phyloP scores from a whole-genome alignment of 1,140 invertebrate species.

The Drosophila pruinosa region DNA sequence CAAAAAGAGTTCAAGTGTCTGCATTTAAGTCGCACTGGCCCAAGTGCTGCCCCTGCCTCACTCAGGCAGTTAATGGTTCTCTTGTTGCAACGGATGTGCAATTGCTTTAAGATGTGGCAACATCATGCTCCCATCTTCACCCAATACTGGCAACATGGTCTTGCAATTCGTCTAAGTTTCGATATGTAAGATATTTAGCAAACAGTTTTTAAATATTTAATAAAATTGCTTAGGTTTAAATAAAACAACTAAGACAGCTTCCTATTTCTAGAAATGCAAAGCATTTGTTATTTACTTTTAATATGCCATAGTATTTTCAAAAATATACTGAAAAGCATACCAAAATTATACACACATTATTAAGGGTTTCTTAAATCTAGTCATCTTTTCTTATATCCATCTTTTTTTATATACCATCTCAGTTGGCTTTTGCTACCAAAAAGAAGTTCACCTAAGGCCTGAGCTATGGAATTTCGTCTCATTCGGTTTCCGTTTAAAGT shows the following conservation, averaged over 20 bases:
- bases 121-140: neutral
- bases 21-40: conserved; percentile 51
- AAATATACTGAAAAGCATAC: too few species aligned
- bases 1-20: conserved; percentile 78
- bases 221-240: too few species aligned
- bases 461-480: neutral
- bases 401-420: neutral
- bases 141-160: too few species aligned
- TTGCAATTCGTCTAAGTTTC: too few species aligned
- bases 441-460: neutral
- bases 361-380: neutral
- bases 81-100: conserved; percentile 53
- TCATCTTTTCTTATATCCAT: neutral
- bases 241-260: too few species aligned
- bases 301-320: too few species aligned
- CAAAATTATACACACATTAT: too few species aligned
- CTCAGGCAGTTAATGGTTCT: conserved; percentile 62
- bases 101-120: conserved; percentile 44
- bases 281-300: too few species aligned
- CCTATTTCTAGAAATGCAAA: too few species aligned
- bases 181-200: too few species aligned
- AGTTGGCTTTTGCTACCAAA: neutral
- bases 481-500: conserved; percentile 21
- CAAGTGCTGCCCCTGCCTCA: conserved; percentile 39
- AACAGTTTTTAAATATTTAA: too few species aligned